Percentiles rank a stretch among this genome's conserved stretches.
Evolutionary conservation across 2,797 vertebrate species (phyloP).

Genomic region (Clarias fuscus): DNA sequence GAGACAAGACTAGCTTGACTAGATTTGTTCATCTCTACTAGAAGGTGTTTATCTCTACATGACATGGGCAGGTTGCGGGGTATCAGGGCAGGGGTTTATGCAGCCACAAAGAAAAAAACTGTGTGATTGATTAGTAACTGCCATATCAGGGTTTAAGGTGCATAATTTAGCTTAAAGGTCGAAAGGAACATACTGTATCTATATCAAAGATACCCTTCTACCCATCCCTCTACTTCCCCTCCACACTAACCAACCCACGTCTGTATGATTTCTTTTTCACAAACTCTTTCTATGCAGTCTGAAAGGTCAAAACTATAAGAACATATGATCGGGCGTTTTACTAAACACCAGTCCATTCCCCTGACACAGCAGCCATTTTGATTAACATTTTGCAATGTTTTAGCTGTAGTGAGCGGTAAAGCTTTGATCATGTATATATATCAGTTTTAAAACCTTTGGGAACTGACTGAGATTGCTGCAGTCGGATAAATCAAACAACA

Average conservation of each 20-base stretch:
- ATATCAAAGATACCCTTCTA: background rate
- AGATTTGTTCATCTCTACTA: background rate
- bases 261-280: conserved; percentile 27
- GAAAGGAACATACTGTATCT: background rate
- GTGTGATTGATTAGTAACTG: background rate
- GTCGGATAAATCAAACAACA: conserved; percentile 30
- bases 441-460: conserved; percentile 21
- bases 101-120: background rate
- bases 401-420: conserved; percentile 10
- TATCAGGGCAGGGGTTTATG: background rate
- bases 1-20: background rate
- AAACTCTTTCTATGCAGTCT: background rate
- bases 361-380: conserved; percentile 38
- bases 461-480: conserved; percentile 15
- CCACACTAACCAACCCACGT: conserved; percentile 26
- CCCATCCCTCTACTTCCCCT: conserved; percentile 1
- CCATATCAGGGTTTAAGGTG: background rate
- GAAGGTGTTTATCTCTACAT: background rate
- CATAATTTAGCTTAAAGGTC: background rate
- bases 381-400: conserved; percentile 21
- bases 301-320: conserved; percentile 40
- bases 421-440: conserved; percentile 5
- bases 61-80: too few species aligned
- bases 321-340: conserved; percentile 34
- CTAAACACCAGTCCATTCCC: conserved; percentile 40